Evolutionary conservation across 2,113 vertebrate species (phyloP).

Genomic region (Quiscalus mexicanus): DNA sequence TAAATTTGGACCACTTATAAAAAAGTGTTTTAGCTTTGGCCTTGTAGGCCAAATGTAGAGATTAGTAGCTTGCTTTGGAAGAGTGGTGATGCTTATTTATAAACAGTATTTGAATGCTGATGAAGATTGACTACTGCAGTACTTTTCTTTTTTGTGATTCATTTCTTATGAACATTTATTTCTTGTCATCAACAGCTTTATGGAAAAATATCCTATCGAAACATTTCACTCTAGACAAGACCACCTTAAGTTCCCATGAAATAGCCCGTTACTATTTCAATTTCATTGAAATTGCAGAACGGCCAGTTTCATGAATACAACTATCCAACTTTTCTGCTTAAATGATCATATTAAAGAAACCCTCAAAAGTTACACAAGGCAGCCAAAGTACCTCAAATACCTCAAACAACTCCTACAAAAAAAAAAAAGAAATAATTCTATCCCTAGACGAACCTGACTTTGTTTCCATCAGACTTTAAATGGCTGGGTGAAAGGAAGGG

Average conservation of each 20-base stretch:
- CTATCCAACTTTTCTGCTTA: background rate
- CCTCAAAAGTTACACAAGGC: background rate
- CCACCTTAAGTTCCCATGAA: background rate
- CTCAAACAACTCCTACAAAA: background rate
- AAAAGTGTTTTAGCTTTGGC: background rate
- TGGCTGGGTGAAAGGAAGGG: background rate
- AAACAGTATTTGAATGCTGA: background rate
- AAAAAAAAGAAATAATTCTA: background rate
- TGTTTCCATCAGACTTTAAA: background rate
- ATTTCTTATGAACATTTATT: background rate
- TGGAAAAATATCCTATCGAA: background rate
- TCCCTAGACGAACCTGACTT: background rate
- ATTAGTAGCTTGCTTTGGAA: background rate
- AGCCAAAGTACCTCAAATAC: background rate
- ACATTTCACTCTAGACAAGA: background rate
- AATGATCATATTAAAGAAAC: background rate
- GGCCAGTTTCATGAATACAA: background rate
- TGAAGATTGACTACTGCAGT: background rate
- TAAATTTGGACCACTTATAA: background rate
- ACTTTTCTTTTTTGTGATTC: background rate
- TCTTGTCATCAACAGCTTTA: background rate
- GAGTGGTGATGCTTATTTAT: background rate
- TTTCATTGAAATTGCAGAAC: background rate
- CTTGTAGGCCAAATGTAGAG: background rate
- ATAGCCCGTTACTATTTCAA: background rate